Conservation (phyloP, 2,113 vertebrate species). For the Porphyrio hochstetteri region DNA sequence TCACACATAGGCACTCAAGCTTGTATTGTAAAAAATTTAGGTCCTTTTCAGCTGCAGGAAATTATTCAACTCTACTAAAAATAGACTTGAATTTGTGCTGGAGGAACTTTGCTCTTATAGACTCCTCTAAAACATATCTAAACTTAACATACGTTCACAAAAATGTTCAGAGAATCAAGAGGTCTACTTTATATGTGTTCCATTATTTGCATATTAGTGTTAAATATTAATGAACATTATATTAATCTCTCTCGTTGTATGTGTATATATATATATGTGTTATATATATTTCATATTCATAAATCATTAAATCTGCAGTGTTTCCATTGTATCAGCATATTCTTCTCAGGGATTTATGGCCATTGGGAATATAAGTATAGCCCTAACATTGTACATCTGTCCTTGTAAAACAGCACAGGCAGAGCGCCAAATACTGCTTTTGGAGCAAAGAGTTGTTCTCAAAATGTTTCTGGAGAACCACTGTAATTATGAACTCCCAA, state of each 20-base stretch:
- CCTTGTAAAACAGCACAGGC: not conserved
- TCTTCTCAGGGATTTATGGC: slow-evolving; percentile 17
- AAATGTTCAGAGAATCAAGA: not conserved
- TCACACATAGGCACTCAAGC: not conserved
- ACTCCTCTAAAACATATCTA: not conserved
- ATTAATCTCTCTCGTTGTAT: not conserved
- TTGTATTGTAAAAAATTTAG: not conserved
- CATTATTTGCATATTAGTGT: not conserved
- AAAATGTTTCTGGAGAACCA: not conserved
- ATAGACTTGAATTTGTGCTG: not conserved
- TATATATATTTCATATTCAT: not conserved
- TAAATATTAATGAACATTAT: not conserved
- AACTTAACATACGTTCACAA: not conserved
- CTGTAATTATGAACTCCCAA: not conserved
- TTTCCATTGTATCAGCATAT: slow-evolving; percentile 48
- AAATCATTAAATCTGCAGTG: not conserved
- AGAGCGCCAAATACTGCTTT: not conserved
- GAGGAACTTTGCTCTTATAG: not conserved
- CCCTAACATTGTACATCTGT: slow-evolving; percentile 38
- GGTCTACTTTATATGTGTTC: not conserved
- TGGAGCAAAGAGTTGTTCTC: not conserved
- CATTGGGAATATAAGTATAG: slow-evolving; percentile 3
- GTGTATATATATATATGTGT: not conserved
- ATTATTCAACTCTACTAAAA: slow-evolving; percentile 32
- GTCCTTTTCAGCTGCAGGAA: not conserved